These are phyloP conservation scores for Nannoperca obscura DNA, from an alignment of 2,797 vertebrate species.

Conservation along the genomic window DNA sequence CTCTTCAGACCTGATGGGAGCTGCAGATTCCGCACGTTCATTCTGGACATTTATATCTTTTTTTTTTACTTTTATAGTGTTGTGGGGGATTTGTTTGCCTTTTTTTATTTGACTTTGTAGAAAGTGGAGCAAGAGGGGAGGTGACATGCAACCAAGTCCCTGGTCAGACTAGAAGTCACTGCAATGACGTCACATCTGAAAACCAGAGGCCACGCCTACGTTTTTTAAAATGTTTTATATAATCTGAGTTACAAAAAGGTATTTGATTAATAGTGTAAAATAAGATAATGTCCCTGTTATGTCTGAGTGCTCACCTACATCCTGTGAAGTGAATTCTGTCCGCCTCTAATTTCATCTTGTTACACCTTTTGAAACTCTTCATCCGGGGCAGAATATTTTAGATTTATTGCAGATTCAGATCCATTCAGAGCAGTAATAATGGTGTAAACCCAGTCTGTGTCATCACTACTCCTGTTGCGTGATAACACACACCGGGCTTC, in stretches of 20 bases:
- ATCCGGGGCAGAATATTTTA: too few species aligned
- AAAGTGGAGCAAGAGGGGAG: not conserved
- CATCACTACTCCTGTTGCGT: not conserved
- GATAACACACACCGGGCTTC: not conserved
- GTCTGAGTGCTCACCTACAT: not conserved
- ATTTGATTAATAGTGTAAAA: conserved; percentile 1
- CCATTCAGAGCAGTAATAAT: too few species aligned
- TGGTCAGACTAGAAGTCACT: not conserved
- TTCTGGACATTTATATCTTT: not conserved
- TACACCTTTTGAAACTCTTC: too few species aligned
- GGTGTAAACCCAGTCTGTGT: not conserved
- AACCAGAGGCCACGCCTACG: not conserved
- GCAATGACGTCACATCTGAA: too few species aligned
- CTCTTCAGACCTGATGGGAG: too few species aligned
- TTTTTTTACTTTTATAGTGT: not conserved
- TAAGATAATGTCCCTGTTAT: not conserved
- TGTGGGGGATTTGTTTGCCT: too few species aligned
- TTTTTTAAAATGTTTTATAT: too few species aligned
- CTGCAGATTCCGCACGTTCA: too few species aligned
- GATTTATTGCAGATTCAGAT: too few species aligned
- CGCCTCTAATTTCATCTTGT: too few species aligned
- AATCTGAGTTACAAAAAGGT: not conserved
- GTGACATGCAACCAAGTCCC: not conserved
- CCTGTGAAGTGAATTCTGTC: too few species aligned
- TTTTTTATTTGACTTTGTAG: not conserved